A percentile compares a stretch with the other conserved stretches of the same genome.
phyloP scores from a whole-genome alignment of 2,888 invertebrate genomes.

The Oscheius onirici region DNA sequence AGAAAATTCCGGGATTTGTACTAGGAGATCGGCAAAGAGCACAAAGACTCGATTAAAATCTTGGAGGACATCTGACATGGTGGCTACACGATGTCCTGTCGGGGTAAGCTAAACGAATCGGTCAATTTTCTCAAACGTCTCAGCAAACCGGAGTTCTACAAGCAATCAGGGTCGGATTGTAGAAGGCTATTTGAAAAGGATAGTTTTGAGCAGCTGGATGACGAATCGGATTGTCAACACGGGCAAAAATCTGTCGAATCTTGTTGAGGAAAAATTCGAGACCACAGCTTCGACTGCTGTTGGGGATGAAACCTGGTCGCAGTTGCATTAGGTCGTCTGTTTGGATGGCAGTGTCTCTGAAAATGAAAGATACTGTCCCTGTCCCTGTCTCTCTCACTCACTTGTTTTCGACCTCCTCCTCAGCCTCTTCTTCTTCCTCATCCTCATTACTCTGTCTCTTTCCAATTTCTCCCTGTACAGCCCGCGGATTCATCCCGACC shows the following conservation, averaged over 20 bases:
- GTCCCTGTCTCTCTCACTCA: not conserved
- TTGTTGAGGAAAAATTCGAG: conserved; percentile 12
- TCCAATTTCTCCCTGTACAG: conserved; percentile 47
- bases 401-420: conserved; percentile 13
- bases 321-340: conserved; percentile 26
- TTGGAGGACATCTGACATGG: conserved; percentile 50
- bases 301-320: not conserved
- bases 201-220: conserved; percentile 10
- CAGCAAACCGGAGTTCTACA: conserved; percentile 28
- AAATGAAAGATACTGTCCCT: too few species aligned
- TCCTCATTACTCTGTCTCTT: conserved; percentile 37
- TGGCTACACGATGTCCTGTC: conserved; percentile 51
- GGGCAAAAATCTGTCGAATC: conserved; percentile 12
- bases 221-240: conserved; percentile 20
- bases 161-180: conserved; percentile 33
- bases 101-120: conserved; percentile 34
- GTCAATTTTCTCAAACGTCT: not conserved
- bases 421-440: conserved; percentile 31
- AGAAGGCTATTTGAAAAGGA: conserved; percentile 35
- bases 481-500: conserved; percentile 62
- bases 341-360: conserved; percentile 28
- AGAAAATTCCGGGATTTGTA: conserved; percentile 33
- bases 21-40: conserved; percentile 54
- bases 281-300: not conserved
- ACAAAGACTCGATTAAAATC: conserved; percentile 63